Percentiles rank a stretch among this genome's conserved stretches.
Evolutionary conservation across 2,797 vertebrate species (phyloP).

Genomic region (Gephyroberyx darwinii): DNA sequence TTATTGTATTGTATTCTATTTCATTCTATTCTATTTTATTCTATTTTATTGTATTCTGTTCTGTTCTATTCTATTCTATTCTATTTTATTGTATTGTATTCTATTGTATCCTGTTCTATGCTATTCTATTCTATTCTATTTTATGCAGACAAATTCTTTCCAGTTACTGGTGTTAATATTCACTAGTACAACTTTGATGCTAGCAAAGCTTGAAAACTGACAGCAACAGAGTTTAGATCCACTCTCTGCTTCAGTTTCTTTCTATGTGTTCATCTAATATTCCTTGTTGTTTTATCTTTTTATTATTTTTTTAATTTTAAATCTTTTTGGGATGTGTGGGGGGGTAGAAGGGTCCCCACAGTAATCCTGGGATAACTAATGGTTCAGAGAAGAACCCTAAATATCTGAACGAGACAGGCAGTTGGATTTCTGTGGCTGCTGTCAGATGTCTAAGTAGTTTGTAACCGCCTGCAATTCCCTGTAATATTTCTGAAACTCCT

Average conservation of each 20-base stretch:
- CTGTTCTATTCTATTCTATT: too few relatives aligned
- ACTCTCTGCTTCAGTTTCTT: slow-evolving; percentile 20
- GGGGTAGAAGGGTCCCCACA: slow-evolving; percentile 38
- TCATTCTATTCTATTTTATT: too few relatives aligned
- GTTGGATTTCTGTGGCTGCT: slow-evolving; percentile 39
- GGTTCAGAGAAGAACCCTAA: slow-evolving; percentile 10
- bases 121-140: too few relatives aligned
- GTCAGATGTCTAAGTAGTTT: too few relatives aligned
- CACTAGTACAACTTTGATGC: slow-evolving; percentile 55
- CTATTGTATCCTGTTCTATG: too few relatives aligned
- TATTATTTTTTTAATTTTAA: neutral
- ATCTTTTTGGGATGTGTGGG: slow-evolving; percentile 9
- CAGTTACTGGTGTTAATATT: slow-evolving; percentile 60
- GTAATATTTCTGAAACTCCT: too few relatives aligned
- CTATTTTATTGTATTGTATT: too few relatives aligned
- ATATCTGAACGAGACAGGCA: slow-evolving; percentile 10
- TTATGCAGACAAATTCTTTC: slow-evolving; percentile 21
- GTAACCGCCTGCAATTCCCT: too few relatives aligned
- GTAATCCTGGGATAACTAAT: slow-evolving; percentile 48
- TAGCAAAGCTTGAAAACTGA: slow-evolving; percentile 43
- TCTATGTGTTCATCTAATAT: slow-evolving; percentile 52
- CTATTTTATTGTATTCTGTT: too few relatives aligned
- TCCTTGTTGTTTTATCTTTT: slow-evolving; percentile 45
- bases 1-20: too few relatives aligned
- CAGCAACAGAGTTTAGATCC: slow-evolving; percentile 22